phyloP scores from a whole-genome alignment of 2,888 invertebrate genomes.

The Hybos culiciformis region DNA sequence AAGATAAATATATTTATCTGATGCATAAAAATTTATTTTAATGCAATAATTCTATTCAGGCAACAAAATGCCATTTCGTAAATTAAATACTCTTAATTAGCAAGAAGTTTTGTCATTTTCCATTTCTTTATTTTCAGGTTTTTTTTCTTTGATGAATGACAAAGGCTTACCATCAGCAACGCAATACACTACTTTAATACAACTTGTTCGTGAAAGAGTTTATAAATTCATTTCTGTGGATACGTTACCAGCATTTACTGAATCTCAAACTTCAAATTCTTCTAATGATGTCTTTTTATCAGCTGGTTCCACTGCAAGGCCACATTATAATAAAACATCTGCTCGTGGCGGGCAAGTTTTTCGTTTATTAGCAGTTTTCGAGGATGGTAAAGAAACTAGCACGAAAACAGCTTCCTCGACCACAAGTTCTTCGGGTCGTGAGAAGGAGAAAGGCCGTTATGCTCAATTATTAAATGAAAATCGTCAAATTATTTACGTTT shows the following conservation, averaged over 20 bases:
- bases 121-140: slow-evolving; percentile 39
- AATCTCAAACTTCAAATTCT: slow-evolving; percentile 27
- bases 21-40: no score
- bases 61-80: no score
- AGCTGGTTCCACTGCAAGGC: slow-evolving; percentile 22
- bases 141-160: slow-evolving; percentile 54
- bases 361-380: slow-evolving; percentile 58
- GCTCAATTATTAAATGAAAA: slow-evolving; percentile 61
- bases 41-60: no score
- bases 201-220: slow-evolving; percentile 53
- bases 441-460: slow-evolving; percentile 44
- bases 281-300: slow-evolving; percentile 14
- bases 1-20: no score
- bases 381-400: slow-evolving; percentile 42
- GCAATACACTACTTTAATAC: slow-evolving; percentile 48
- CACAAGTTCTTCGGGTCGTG: slow-evolving; percentile 23
- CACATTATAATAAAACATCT: slow-evolving; percentile 54
- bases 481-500: slow-evolving; percentile 58
- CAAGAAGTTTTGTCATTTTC: no score
- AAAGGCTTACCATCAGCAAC: slow-evolving; percentile 52
- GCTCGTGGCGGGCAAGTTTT: slow-evolving; percentile 58
- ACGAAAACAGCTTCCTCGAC: slow-evolving; percentile 13
- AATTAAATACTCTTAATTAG: no score
- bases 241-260: slow-evolving; percentile 34
- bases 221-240: slow-evolving; percentile 36